A percentile compares a stretch with the other conserved stretches of the same genome.
Evolutionary conservation across 2,888 invertebrate genomes (phyloP).

Genomic region (Melanophora roralis): DNA sequence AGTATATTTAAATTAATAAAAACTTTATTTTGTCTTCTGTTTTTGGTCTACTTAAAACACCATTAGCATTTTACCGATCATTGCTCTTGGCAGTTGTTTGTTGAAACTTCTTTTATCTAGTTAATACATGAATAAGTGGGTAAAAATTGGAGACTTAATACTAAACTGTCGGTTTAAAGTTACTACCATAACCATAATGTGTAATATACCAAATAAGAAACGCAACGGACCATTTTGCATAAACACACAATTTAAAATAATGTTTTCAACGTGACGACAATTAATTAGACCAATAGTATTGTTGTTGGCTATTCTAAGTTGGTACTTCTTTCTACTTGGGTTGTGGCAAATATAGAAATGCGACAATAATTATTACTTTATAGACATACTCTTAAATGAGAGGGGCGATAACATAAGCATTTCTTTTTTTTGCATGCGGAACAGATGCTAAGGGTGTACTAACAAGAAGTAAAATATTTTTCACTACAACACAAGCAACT

Average conservation of each 20-base stretch:
- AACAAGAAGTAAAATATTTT: too few species aligned
- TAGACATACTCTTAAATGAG: too few species aligned
- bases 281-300: conserved; percentile 68
- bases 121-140: background rate
- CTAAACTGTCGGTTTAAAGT: background rate
- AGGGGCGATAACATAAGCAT: too few species aligned
- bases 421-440: too few species aligned
- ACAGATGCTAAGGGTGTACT: too few species aligned
- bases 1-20: conserved; percentile 27
- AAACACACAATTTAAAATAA: conserved; percentile 75
- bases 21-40: background rate
- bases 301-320: background rate
- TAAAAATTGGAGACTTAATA: background rate
- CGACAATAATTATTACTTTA: background rate
- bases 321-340: background rate
- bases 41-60: background rate
- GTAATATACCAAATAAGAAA: conserved; percentile 21
- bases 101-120: background rate
- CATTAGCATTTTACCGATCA: conserved; percentile 27
- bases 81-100: background rate
- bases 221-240: conserved; percentile 60
- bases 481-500: too few species aligned
- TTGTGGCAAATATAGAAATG: background rate
- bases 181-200: background rate
- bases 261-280: conserved; percentile 73